Percentiles rank a stretch among this genome's conserved stretches.
Evolutionary conservation across 2,797 vertebrate species (phyloP).

Genomic region (Phoebastria nigripes): DNA sequence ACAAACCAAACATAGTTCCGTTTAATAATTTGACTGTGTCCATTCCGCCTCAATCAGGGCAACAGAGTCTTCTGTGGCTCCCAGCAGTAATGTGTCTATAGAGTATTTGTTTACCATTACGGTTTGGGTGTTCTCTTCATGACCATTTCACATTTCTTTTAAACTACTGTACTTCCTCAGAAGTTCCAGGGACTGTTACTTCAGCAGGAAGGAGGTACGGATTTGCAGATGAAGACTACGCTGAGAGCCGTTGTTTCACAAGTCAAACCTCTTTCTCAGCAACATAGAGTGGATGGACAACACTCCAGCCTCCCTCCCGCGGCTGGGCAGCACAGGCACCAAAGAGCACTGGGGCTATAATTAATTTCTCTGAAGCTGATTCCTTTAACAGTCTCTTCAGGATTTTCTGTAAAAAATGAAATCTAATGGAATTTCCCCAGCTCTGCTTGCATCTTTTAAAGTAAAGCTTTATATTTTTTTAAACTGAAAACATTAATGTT

Average conservation of each 20-base stretch:
- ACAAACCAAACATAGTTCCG: neutral
- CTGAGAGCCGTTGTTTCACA: neutral
- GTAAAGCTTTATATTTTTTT: neutral
- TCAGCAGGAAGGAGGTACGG: neutral
- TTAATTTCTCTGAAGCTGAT: neutral
- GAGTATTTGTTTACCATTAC: neutral
- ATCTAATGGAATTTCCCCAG: neutral
- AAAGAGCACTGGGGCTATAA: fast-evolving
- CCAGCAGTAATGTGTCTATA: neutral
- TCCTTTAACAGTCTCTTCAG: neutral
- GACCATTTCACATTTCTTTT: neutral
- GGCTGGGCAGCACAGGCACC: neutral
- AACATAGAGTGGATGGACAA: fast-evolving
- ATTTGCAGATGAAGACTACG: neutral
- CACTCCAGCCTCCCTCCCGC: neutral
- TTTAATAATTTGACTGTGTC: neutral
- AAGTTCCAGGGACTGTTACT: neutral
- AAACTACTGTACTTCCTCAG: neutral
- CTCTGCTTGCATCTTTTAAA: neutral
- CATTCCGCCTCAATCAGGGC: neutral
- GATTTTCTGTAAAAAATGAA: neutral
- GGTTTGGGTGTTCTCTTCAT: neutral
- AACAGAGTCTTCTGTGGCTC: neutral
- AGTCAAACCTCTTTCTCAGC: fast-evolving
- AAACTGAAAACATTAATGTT: neutral